Percentiles rank a stretch among this genome's conserved stretches.
These are phyloP conservation scores for Budorcas taxicolor DNA, from an alignment of 2,113 vertebrate species.

Conservation along the genomic window DNA sequence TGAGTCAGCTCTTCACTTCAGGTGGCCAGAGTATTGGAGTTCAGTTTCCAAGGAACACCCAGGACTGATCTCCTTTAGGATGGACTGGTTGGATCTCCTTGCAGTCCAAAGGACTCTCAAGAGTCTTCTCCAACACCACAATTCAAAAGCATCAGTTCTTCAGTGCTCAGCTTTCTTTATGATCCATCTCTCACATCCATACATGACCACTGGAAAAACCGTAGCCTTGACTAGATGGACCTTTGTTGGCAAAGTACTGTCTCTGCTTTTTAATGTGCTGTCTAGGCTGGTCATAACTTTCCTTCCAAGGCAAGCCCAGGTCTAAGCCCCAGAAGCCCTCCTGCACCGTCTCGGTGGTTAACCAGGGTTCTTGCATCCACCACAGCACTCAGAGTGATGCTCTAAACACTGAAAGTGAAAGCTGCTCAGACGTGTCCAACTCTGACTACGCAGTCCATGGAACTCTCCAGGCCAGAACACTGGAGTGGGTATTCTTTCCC, in stretches of 20 bases:
- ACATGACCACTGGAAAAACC: no score
- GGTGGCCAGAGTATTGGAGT: background rate
- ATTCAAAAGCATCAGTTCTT: no score
- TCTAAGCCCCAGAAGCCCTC: background rate
- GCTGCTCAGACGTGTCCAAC: accelerated
- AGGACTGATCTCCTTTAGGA: no score
- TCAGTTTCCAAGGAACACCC: background rate
- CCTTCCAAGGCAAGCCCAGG: background rate
- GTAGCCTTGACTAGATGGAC: no score
- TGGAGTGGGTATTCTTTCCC: background rate
- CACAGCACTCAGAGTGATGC: background rate
- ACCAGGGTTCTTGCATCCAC: accelerated
- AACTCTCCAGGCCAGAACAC: background rate
- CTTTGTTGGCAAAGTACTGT: no score
- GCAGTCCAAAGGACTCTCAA: no score
- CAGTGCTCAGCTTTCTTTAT: no score
- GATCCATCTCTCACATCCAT: no score
- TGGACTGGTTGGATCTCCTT: no score
- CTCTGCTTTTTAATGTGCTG: no score
- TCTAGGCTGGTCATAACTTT: no score
- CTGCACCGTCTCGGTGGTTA: accelerated
- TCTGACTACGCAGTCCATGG: background rate
- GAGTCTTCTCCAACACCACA: no score
- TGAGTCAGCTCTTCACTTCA: background rate
- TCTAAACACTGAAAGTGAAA: background rate